Evolutionary conservation across 1,140 invertebrate genomes (phyloP).

Genomic region (Drepana arcuata): DNA sequence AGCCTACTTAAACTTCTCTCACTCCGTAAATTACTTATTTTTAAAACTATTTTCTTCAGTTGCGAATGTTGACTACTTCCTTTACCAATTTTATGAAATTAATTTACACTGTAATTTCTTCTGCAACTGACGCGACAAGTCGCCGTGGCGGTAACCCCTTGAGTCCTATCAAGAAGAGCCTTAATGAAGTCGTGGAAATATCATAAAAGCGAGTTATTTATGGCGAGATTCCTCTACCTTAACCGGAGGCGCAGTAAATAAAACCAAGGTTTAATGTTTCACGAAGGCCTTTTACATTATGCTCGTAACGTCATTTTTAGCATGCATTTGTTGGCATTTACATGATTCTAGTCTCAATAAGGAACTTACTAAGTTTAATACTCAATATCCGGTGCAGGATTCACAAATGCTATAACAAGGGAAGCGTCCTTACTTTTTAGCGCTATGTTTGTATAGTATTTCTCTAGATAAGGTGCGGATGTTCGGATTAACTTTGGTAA

Average conservation of each 20-base stretch:
- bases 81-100: too few relatives aligned
- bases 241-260: conserved; percentile 28
- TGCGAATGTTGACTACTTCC: too few relatives aligned
- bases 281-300: conserved; percentile 18
- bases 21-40: conserved; percentile 25
- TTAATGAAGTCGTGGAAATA: conserved; percentile 40
- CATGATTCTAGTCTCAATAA: conserved; percentile 15
- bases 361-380: conserved; percentile 6
- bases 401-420: too few relatives aligned
- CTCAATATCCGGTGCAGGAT: too few relatives aligned
- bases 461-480: too few relatives aligned
- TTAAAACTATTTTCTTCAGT: too few relatives aligned
- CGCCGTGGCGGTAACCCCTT: conserved; percentile 21
- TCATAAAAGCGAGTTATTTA: conserved; percentile 39
- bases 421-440: too few relatives aligned
- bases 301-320: conserved; percentile 21
- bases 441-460: too few relatives aligned
- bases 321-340: conserved; percentile 15
- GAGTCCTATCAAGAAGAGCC: conserved; percentile 24
- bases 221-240: conserved; percentile 35
- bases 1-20: conserved; percentile 23
- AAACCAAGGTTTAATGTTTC: conserved; percentile 37
- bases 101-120: too few relatives aligned
- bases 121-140: too few relatives aligned
- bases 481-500: too few relatives aligned